Evolutionary conservation across 2,797 vertebrate genomes (phyloP), one percentile per base, ranked within the genome.

Genomic region (Acropternis orthonyx): DNA sequence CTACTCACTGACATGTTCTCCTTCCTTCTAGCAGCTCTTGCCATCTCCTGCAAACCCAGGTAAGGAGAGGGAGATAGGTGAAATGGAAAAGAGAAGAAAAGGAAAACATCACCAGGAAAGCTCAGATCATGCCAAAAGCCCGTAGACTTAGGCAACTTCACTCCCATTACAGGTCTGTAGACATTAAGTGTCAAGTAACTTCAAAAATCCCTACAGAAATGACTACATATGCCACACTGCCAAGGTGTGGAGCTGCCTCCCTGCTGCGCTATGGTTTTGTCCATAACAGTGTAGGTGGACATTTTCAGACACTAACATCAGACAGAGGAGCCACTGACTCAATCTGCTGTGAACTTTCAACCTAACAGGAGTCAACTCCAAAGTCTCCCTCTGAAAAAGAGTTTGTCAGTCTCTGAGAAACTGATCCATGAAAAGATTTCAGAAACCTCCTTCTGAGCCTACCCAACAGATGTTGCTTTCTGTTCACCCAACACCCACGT

Each of bases 261-360:
- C 66, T 77, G 43, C 44, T 82, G 20, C 65, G 71, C 52, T 76
- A 18, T 32, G 66, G 69, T 68, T 95, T 65, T 86, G 77, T 91
- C 92, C 43, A 0, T 78, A 91, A 73, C 28, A 89, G 65, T 77
- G 84, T 79, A 61, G 93, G 86, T 85, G 87, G 78, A 91, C 54
- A 65, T 77, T 94, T 93, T 91, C 85, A 94, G 89, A 85, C 78
- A 44, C 54, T 79, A 92, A 85, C 81, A 89, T 92, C 89, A 94
- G 74, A 46, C 74, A 93, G 61, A 87, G 61, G 30, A 95, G 68
- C 27, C 89, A 85, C 78, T 74, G 81, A 89, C 61, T 91, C 91
- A 95, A 85, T 92, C 76, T 68, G 30, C 49, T 68, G 46, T 88
- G 72, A 71, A 61, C 72, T 85, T 92, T 56, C 68, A 79, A 20